Evolutionary conservation across 2,113 vertebrate genomes (phyloP).

Genomic region (Paracanthobrama guichenoti): DNA sequence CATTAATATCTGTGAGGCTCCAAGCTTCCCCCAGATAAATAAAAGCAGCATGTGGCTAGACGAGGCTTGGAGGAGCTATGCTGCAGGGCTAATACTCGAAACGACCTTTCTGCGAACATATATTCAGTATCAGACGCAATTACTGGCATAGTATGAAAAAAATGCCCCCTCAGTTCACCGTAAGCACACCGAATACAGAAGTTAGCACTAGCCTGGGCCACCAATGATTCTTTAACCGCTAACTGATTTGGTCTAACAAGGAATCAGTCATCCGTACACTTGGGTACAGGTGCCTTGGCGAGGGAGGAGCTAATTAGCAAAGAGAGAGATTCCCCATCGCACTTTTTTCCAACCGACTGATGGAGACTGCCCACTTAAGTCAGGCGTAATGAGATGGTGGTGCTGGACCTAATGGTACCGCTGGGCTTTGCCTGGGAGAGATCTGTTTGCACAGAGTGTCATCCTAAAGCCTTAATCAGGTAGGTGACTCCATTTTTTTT

Average conservation of each 20-base stretch:
- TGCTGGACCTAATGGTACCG: constrained; percentile 82
- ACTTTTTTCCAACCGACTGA: constrained; percentile 78
- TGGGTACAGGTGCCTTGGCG: constrained; percentile 71
- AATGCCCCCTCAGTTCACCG: constrained; percentile 3
- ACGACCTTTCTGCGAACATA: background rate
- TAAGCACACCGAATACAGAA: constrained; percentile 18
- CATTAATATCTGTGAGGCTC: constrained; percentile 87
- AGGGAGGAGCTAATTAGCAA: constrained; percentile 84
- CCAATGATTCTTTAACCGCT: constrained; percentile 50
- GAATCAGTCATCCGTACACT: constrained; percentile 52
- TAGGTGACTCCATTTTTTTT: constrained; percentile 52
- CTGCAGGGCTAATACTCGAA: constrained; percentile 23
- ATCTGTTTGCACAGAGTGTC: constrained; percentile 84
- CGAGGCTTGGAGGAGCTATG: background rate
- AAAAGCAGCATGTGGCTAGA: constrained; percentile 78
- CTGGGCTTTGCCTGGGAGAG: constrained; percentile 84
- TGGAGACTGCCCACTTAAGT: constrained; percentile 83
- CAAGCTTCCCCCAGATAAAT: constrained; percentile 85
- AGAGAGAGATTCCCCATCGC: constrained; percentile 72
- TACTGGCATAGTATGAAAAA: background rate
- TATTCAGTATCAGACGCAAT: background rate
- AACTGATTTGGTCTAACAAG: constrained; percentile 56
- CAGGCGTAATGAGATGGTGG: constrained; percentile 86
- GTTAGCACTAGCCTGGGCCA: constrained; percentile 41
- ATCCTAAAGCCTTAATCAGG: constrained; percentile 85